Evolutionary conservation across 1,140 invertebrate genomes (phyloP), one percentile per base, ranked within the genome.

Genomic region (Leptinotarsa undecemlineata): DNA sequence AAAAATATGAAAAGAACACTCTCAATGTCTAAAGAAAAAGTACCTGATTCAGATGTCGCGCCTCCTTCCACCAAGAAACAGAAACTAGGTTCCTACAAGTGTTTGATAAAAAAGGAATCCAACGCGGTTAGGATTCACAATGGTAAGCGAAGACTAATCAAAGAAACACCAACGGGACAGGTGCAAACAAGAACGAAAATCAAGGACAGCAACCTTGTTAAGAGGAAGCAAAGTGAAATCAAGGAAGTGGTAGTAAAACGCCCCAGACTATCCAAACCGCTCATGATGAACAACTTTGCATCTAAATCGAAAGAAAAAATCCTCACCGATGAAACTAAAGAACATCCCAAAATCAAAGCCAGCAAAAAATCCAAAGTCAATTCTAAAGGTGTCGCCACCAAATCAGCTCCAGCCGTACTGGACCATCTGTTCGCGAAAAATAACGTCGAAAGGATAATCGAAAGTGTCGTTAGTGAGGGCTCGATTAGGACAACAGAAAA

Each of bases 391-490:
- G 86, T 85, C 81, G 86, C 85, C 81, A 87, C 84, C 64, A 88
- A 88, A 81, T 86, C 86, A 77, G 87, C 86, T 33, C 81, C 85
- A 20, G 79, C 73, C 48, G 76, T 89, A 42, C 82, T 88, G 19
- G 88, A 89, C 73, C 87, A 87, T 80, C 81, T 89, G 57, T 84
- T 89, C 63, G 85, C 85, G 68, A 89, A 88, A 82, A 89, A 89
- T 77, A 88, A 86, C 79, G 85, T 89, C 23, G 88, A 90, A 71
- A 82, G 86, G 73, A 83, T 85, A 3, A 86, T 86, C 61, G 85
- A 86, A 73, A 83, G 81, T 79, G 85, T 85, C 13, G 80, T 85
- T 15, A 85, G 82, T 79, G 81, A 80, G 42, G 82, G 75, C 21
- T 73, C 23, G 60, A 23, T 73, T 48, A 77, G 73, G 74, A 78